Base-by-base conservation (phyloP, 2,113 vertebrate species). In the Protobothrops flavoviridis region DNA sequence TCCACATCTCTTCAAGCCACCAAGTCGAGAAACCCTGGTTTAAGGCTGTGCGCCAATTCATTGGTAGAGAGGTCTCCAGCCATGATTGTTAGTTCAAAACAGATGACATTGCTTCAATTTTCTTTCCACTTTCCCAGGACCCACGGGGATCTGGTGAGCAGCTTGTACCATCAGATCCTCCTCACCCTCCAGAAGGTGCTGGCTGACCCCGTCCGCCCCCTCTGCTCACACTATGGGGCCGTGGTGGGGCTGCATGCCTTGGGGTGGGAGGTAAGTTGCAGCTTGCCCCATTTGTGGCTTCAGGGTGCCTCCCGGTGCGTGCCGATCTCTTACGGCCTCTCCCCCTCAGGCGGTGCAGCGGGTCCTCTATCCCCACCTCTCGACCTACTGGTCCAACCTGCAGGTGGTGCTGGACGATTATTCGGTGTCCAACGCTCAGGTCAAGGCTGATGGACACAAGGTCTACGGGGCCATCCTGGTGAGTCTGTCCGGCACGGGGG, bases 381-480 rank as follows among this genome's bases (percentile, higher is more conserved):
- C 98, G 39, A 98, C 98, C 1, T 99, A 99, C 96, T 99, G 99
- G 99, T 97, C 99, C 9, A 99, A 99, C 95, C 96, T 99, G 0
- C 99, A 99, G 96, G 98, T 98, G 0, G 99, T 99, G 89, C 94
- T 99, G 61, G 99, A 99, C 0, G 98, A 99, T 90, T 98, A 99
- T 92, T 99, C 99, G 0, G 99, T 99, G 0, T 99, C 99, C 88
- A 99, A 99, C 0, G 98, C 98, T 0, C 99, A 99, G 96, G 99
- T 99, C 89, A 99, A 99, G 94, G 99, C 99, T 0, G 99, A 99
- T 0, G 98, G 99, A 3, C 99, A 99, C 96, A 99, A 99, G 57
- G 99, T 99, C 48, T 99, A 99, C 0, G 99, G 99, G 48, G 99
- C 99, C 95, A 99, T 99, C 91, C 95, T 99, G 98, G 99, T 99